Evolutionary conservation across 2,888 invertebrate genomes (phyloP).

Genomic region (Dysmachus trigonus): DNA sequence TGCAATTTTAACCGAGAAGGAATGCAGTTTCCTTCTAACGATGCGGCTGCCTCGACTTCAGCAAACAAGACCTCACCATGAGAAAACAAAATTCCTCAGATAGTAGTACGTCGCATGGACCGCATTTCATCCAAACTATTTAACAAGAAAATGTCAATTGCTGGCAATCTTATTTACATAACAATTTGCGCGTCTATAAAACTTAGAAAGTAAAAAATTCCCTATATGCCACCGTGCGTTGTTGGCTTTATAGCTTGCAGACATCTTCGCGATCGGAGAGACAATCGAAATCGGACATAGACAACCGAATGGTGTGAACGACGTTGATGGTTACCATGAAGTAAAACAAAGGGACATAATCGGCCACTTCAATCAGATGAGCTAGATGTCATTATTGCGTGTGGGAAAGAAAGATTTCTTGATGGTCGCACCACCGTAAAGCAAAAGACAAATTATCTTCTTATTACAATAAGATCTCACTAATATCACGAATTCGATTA

Average conservation of each 20-base stretch:
- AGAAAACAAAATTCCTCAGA: not conserved
- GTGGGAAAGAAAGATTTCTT: not conserved
- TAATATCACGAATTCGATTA: too few species aligned
- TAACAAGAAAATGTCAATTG: not conserved
- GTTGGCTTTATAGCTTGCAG: not conserved
- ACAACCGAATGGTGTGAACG: not conserved
- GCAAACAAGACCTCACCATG: not conserved
- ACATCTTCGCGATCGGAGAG: not conserved
- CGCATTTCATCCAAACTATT: conserved; percentile 1
- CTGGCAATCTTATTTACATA: not conserved
- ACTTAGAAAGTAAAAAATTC: conserved; percentile 4
- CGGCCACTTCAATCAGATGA: not conserved
- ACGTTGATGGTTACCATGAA: not conserved
- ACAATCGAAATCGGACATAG: not conserved
- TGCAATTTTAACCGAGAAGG: not conserved
- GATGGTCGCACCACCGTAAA: too few species aligned
- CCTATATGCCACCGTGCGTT: not conserved
- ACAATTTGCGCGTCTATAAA: not conserved
- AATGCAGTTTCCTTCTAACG: not conserved
- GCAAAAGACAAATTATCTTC: not conserved
- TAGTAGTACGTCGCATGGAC: not conserved
- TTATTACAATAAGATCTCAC: not conserved
- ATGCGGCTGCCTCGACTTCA: not conserved
- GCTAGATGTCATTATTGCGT: not conserved
- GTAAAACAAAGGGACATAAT: not conserved